phyloP scores from a whole-genome alignment of 2,113 vertebrate species.

The Drymodes brunneopygia region DNA sequence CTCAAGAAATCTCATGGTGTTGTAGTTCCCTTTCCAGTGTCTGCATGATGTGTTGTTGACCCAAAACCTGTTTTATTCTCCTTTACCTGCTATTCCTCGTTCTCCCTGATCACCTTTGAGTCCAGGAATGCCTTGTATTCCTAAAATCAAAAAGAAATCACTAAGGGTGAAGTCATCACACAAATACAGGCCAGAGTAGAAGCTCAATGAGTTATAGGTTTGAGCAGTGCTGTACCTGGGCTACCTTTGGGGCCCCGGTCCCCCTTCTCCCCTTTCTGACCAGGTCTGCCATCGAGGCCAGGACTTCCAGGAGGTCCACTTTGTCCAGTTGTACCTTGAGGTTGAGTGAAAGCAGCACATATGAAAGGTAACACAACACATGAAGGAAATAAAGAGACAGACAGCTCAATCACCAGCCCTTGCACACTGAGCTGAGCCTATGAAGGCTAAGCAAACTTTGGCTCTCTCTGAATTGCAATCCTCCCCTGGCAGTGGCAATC shows the following conservation, averaged over 20 bases:
- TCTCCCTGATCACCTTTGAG: conserved; percentile 51
- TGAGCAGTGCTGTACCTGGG: conserved; percentile 21
- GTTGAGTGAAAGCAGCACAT: not conserved
- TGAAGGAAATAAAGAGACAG: not conserved
- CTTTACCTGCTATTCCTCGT: not conserved
- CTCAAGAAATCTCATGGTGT: not conserved
- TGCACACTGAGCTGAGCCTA: not conserved
- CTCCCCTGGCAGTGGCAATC: not conserved
- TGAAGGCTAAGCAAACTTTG: not conserved
- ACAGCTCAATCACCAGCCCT: not conserved
- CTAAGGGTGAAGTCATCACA: not conserved
- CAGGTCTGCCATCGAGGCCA: conserved; percentile 24
- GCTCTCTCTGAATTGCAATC: fast-evolving
- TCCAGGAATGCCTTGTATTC: conserved; percentile 46
- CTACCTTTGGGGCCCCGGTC: not conserved
- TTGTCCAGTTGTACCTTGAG: conserved; percentile 55
- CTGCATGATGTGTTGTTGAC: not conserved
- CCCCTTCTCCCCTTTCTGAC: conserved; percentile 69
- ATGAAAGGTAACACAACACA: not conserved
- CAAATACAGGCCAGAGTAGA: not conserved
- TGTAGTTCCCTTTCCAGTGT: not conserved
- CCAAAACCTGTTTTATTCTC: not conserved
- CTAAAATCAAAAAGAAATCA: conserved; percentile 23
- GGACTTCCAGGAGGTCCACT: conserved; percentile 7
- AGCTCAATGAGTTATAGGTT: not conserved